Conservation (phyloP, 2,888 invertebrate species). For the Steinernema carpocapsae region DNA sequence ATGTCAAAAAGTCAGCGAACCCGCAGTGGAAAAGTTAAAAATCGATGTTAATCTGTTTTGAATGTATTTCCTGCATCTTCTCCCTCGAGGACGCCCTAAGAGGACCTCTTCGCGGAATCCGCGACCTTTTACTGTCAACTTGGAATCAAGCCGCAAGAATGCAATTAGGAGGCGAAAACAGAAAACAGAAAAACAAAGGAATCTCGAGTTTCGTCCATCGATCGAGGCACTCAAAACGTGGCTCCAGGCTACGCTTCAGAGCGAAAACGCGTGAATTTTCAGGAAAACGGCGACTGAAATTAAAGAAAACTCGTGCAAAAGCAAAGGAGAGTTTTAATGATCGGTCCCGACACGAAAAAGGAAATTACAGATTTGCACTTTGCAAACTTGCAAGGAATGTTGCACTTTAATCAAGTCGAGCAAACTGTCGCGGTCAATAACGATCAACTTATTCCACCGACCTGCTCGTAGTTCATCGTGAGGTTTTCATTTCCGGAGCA, state of each 20-base stretch:
- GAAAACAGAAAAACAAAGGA: too few species aligned
- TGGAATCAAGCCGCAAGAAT: too few species aligned
- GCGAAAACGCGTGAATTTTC: too few species aligned
- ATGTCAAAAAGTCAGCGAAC: slow-evolving; percentile 24
- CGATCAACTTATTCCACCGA: slow-evolving; percentile 23
- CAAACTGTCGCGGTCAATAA: too few species aligned
- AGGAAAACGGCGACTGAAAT: too few species aligned
- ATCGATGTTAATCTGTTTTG: slow-evolving; percentile 35
- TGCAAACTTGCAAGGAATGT: background rate
- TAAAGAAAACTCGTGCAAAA: too few species aligned
- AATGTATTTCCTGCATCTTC: slow-evolving; percentile 22
- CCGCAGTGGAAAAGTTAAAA: slow-evolving; percentile 20
- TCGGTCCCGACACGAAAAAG: background rate
- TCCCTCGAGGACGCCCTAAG: slow-evolving; percentile 4
- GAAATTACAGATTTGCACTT: background rate
- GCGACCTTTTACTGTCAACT: background rate
- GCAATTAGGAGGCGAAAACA: too few species aligned
- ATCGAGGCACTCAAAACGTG: too few species aligned
- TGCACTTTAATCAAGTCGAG: too few species aligned
- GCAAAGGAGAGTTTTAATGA: too few species aligned
- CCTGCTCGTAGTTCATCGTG: slow-evolving; percentile 64
- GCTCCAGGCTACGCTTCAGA: too few species aligned
- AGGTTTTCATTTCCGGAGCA: slow-evolving; percentile 66
- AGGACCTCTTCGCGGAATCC: background rate
- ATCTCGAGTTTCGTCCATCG: too few species aligned